Evolutionary conservation across 1,140 invertebrate species (phyloP).

Genomic region (Lanistes nyassanus): DNA sequence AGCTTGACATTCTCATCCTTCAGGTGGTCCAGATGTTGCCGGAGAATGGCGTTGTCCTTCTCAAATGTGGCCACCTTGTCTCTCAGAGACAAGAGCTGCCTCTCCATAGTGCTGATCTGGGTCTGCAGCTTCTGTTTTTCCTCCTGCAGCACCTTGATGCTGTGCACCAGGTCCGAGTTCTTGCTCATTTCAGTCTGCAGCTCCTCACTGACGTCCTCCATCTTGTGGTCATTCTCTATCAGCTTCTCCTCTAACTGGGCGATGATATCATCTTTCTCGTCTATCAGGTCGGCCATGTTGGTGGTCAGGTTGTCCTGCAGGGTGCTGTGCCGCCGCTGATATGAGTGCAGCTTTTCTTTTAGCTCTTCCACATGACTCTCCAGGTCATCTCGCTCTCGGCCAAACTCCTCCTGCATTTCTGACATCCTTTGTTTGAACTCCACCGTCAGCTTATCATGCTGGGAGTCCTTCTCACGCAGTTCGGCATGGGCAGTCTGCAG

Average conservation of each 20-base stretch:
- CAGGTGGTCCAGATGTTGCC: constrained; percentile 51
- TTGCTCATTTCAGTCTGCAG: constrained; percentile 51
- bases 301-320: constrained; percentile 52
- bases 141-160: constrained; percentile 42
- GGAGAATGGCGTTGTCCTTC: constrained; percentile 46
- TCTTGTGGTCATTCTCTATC: constrained; percentile 59
- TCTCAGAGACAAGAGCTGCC: constrained; percentile 39
- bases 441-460: constrained; percentile 47
- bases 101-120: constrained; percentile 50
- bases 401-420: constrained; percentile 55
- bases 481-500: constrained; percentile 37
- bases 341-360: constrained; percentile 47
- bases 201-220: constrained; percentile 56
- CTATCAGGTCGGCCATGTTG: constrained; percentile 53
- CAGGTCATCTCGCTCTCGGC: constrained; percentile 54
- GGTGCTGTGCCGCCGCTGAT: constrained; percentile 44
- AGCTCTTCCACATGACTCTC: constrained; percentile 58
- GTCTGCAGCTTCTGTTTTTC: constrained; percentile 46
- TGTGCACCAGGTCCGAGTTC: constrained; percentile 46
- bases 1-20: constrained; percentile 50
- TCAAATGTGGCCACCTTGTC: constrained; percentile 45
- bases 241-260: constrained; percentile 61
- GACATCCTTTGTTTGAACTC: constrained; percentile 50
- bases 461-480: constrained; percentile 52
- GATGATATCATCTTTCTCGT: constrained; percentile 60